Evolutionary conservation across 2,797 vertebrate species (phyloP).

Genomic region (Tarsius wallacei): DNA sequence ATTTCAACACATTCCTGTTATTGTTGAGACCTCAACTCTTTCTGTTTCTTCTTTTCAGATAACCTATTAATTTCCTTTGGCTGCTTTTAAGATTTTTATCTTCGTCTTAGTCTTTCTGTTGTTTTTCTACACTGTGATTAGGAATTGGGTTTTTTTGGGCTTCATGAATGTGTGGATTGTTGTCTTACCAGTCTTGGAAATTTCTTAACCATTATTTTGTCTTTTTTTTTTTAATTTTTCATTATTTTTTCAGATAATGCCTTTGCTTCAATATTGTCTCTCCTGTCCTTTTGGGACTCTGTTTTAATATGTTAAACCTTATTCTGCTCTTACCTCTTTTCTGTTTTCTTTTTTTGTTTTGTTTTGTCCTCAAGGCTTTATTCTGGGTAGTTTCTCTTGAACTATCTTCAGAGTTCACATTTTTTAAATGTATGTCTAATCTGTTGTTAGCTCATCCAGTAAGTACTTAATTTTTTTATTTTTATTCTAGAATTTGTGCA

Average conservation of each 20-base stretch:
- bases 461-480: conserved; percentile 47
- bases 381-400: conserved; percentile 7
- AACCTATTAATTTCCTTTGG: background rate
- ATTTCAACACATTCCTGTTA: background rate
- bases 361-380: background rate
- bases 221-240: too few species aligned
- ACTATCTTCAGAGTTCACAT: background rate
- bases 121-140: background rate
- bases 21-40: background rate
- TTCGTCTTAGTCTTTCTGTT: conserved; percentile 47
- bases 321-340: background rate
- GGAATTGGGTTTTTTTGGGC: background rate
- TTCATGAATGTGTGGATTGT: background rate
- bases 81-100: background rate
- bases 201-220: background rate
- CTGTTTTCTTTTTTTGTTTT: background rate
- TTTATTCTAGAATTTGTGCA: background rate
- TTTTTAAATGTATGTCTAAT: background rate
- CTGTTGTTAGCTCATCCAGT: conserved; percentile 1
- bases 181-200: background rate
- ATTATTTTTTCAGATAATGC: background rate
- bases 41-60: background rate
- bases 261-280: conserved; percentile 1
- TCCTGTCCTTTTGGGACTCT: background rate
- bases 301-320: background rate